A percentile compares a stretch with the other conserved stretches of the same genome.
These are phyloP conservation scores for Gryon sp. DNA, from an alignment of 1,140 invertebrate species.

Conservation along the genomic window DNA sequence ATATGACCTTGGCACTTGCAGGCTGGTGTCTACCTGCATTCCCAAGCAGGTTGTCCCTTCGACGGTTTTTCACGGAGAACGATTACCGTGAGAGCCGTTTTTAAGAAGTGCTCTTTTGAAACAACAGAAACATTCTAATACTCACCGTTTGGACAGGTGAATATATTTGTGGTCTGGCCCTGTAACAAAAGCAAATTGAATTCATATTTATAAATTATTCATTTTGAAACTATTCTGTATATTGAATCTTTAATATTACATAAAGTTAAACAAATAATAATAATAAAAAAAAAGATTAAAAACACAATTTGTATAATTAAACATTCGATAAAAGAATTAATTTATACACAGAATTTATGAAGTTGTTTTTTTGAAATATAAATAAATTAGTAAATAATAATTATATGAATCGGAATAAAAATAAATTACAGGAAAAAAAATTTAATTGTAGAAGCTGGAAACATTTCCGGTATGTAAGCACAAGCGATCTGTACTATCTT, in stretches of 20 bases:
- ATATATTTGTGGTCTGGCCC: slow-evolving; percentile 80
- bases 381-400: too few relatives aligned
- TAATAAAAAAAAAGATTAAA: too few relatives aligned
- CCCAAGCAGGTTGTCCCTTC: slow-evolving; percentile 62
- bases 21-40: slow-evolving; percentile 57
- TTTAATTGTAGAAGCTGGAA: slow-evolving; percentile 14
- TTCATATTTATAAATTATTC: neutral
- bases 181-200: slow-evolving; percentile 75
- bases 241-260: too few relatives aligned
- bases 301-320: too few relatives aligned
- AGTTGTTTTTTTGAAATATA: too few relatives aligned
- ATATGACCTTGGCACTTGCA: slow-evolving; percentile 61
- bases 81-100: slow-evolving; percentile 58
- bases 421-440: too few relatives aligned
- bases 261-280: too few relatives aligned
- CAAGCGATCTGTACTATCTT: slow-evolving; percentile 36
- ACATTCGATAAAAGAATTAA: too few relatives aligned
- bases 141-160: slow-evolving; percentile 86
- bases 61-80: slow-evolving; percentile 57
- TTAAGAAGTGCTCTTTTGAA: slow-evolving; percentile 20
- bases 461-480: slow-evolving; percentile 52
- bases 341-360: too few relatives aligned
- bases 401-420: too few relatives aligned
- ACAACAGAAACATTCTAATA: slow-evolving; percentile 61
- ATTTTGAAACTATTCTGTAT: too few relatives aligned